A percentile compares a stretch with the other conserved stretches of the same genome.
Evolutionary conservation across 2,113 vertebrate species (phyloP).

Genomic region (Equus quagga): DNA sequence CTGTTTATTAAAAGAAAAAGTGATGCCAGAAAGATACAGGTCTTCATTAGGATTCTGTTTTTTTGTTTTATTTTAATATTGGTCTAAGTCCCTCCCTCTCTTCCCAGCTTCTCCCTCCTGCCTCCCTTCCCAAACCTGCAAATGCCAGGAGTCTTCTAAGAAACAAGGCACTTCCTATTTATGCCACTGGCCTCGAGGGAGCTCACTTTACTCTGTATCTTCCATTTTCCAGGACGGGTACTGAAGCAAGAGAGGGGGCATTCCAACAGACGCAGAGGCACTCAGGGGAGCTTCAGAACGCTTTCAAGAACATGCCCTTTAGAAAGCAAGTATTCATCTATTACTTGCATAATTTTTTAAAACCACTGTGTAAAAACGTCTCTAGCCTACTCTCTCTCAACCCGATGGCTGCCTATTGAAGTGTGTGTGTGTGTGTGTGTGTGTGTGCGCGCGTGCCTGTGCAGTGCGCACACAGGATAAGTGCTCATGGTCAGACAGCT

Average conservation of each 20-base stretch:
- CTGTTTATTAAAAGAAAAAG: neutral
- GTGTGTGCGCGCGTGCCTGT: neutral
- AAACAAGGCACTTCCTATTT: neutral
- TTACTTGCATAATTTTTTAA: neutral
- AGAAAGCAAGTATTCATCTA: neutral
- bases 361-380: neutral
- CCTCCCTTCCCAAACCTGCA: neutral
- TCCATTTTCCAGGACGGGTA: neutral
- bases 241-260: too few species aligned
- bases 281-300: neutral
- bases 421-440: neutral
- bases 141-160: conserved; percentile 17
- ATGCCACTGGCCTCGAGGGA: neutral
- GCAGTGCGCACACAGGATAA: neutral
- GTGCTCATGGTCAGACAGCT: neutral
- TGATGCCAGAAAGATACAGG: conserved; percentile 15
- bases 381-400: neutral
- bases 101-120: neutral
- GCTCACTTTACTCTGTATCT: neutral
- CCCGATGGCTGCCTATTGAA: neutral
- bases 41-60: neutral
- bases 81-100: neutral
- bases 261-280: neutral
- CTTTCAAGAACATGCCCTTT: neutral
- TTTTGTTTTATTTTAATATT: conserved; percentile 35